phyloP scores from a whole-genome alignment of 2,113 vertebrate genomes.

The Hypocryptadius cinnamomeus region DNA sequence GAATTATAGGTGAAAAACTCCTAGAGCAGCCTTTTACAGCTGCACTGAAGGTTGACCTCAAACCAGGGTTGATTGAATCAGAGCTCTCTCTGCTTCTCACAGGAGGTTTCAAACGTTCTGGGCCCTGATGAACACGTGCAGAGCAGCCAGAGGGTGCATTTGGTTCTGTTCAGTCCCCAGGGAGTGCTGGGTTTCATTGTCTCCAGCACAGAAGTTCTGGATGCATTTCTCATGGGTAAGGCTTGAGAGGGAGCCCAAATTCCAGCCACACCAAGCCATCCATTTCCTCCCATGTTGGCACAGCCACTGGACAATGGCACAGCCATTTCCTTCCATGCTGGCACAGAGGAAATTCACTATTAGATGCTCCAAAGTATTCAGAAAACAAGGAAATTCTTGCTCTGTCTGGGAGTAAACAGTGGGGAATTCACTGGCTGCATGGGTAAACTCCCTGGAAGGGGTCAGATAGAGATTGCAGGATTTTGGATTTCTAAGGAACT shows the following conservation, averaged over 20 bases:
- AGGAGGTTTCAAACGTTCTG: constrained; percentile 76
- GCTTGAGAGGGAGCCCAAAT: not conserved
- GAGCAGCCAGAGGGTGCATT: constrained; percentile 70
- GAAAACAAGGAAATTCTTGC: not conserved
- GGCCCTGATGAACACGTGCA: constrained; percentile 77
- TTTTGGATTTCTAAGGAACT: not conserved
- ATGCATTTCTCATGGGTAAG: constrained; percentile 77
- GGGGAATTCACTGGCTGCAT: not conserved
- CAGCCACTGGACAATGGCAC: not conserved
- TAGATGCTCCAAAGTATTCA: not conserved
- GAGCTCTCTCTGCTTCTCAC: not conserved
- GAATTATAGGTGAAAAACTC: not conserved
- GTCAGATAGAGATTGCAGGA: not conserved
- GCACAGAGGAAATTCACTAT: not conserved
- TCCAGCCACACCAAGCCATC: not conserved
- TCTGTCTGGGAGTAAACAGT: not conserved
- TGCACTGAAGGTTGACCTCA: not conserved
- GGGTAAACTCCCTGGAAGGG: accelerated
- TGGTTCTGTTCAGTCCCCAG: constrained; percentile 75
- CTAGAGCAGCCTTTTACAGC: not conserved
- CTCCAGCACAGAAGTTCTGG: constrained; percentile 63
- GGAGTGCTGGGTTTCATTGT: constrained; percentile 85
- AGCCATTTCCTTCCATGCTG: not conserved
- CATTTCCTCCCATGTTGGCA: not conserved
- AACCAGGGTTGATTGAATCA: not conserved